phyloP scores from a whole-genome alignment of 1,140 invertebrate genomes.

The Pseudachorutes palmiensis region DNA sequence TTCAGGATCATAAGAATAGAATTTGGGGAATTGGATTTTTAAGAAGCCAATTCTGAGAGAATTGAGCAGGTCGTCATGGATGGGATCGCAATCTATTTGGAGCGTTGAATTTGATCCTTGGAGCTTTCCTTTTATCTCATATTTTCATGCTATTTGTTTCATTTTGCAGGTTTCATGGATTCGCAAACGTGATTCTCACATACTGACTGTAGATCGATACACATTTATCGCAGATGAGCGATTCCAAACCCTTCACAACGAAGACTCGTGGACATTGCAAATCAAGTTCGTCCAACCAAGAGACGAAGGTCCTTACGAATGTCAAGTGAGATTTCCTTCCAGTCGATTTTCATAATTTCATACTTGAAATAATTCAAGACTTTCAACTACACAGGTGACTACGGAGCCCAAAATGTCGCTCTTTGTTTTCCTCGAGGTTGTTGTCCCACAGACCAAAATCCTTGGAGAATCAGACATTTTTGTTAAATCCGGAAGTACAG shows the following conservation, averaged over 20 bases:
- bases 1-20: too few relatives aligned
- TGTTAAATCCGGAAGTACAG: slow-evolving; percentile 60
- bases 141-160: too few relatives aligned
- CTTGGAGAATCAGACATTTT: slow-evolving; percentile 61
- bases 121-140: too few relatives aligned
- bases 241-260: slow-evolving; percentile 68
- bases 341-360: too few relatives aligned
- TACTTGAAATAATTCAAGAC: too few relatives aligned
- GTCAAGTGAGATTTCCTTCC: slow-evolving; percentile 26
- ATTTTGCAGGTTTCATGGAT: slow-evolving; percentile 75
- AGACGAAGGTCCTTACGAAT: slow-evolving; percentile 81
- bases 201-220: slow-evolving; percentile 79
- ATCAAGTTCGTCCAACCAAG: slow-evolving; percentile 68
- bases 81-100: too few relatives aligned
- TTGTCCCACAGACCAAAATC: slow-evolving; percentile 66
- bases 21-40: too few relatives aligned
- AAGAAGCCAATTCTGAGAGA: too few relatives aligned
- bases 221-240: slow-evolving; percentile 84
- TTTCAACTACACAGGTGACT: slow-evolving; percentile 44
- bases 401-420: slow-evolving; percentile 86
- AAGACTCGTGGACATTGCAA: slow-evolving; percentile 83
- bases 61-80: too few relatives aligned
- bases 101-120: too few relatives aligned
- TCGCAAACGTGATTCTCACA: slow-evolving; percentile 74
- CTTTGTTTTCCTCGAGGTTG: slow-evolving; percentile 76